Evolutionary conservation across 2,888 invertebrate genomes (phyloP), one percentile per base, ranked within the genome.

Genomic region (Orgyia antiqua): DNA sequence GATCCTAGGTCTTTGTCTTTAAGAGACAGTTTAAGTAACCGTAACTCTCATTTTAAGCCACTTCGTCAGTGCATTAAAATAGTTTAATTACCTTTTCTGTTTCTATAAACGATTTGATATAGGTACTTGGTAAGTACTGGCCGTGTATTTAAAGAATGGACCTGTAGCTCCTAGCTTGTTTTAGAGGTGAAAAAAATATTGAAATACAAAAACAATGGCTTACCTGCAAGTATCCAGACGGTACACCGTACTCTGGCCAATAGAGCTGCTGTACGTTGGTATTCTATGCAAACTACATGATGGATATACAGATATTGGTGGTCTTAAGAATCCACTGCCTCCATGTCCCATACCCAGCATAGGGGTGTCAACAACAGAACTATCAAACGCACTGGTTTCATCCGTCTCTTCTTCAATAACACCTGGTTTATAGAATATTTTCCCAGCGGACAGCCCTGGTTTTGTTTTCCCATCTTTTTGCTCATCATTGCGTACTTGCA

Each of bases 191-290:
- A n/a, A n/a, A n/a, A n/a, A n/a, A n/a, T n/a, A n/a, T n/a, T n/a
- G n/a, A n/a, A n/a, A n/a, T n/a, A n/a, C n/a, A n/a, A n/a, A n/a
- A n/a, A n/a, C n/a, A n/a, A n/a, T n/a, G n/a, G n/a, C n/a, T n/a
- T 49, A 89, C 89, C 89, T 88, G 74, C 87, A 87, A 38, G 88
- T 88, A 46, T 89, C 89, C 47, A 84, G 87, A 18, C 88, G 72
- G 41, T 84, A 87, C 1, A 84, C 57, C 21, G 88, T 88, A 33
- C 88, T 88, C 25, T 86, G 87, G 23, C 88, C 88, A 47, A 89
- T 88, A 5, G 89, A 89, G 53, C 89, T 89, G 67, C 88, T 87
- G 32, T 88, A 89, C 1, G 89, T 89, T 7, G 88, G 88, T 62
- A 89, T 87, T 39, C 89, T 78, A 34, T 89, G 87, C 2, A 89